These are phyloP conservation scores for Rachycentron canadum DNA, from an alignment of 2,797 vertebrate species.

Conservation along the genomic window DNA sequence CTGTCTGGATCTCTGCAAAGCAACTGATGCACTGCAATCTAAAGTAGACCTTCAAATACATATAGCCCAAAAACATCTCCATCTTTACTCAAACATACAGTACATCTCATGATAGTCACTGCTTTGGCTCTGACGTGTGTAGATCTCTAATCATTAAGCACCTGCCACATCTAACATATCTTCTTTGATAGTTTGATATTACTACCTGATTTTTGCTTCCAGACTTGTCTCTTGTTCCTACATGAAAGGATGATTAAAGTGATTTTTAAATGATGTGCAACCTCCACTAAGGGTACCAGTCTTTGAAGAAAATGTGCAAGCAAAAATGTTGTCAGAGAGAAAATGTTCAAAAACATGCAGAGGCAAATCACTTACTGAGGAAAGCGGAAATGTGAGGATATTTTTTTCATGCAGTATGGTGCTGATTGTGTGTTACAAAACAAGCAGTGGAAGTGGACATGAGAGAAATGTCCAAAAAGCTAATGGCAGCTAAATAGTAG, in stretches of 20 bases:
- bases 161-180: background rate
- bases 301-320: slow-evolving; percentile 29
- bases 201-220: slow-evolving; percentile 9
- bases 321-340: slow-evolving; percentile 11
- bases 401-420: too few relatives aligned
- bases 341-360: slow-evolving; percentile 14
- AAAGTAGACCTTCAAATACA: background rate
- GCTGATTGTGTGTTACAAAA: too few relatives aligned
- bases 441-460: too few relatives aligned
- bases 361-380: background rate
- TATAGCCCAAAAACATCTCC: background rate
- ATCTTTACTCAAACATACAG: background rate
- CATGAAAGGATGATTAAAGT: slow-evolving; percentile 30
- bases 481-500: too few relatives aligned
- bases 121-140: background rate
- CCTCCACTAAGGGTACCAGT: background rate
- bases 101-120: background rate
- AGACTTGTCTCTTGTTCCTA: slow-evolving; percentile 11
- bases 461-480: too few relatives aligned
- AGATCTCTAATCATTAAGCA: slow-evolving; percentile 9
- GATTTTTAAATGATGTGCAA: slow-evolving; percentile 6
- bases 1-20: slow-evolving; percentile 18
- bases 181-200: background rate
- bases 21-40: slow-evolving; percentile 22
- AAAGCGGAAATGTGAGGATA: slow-evolving; percentile 5